phyloP scores from a whole-genome alignment of 1,140 invertebrate species.

The Lutraria rhynchaena region DNA sequence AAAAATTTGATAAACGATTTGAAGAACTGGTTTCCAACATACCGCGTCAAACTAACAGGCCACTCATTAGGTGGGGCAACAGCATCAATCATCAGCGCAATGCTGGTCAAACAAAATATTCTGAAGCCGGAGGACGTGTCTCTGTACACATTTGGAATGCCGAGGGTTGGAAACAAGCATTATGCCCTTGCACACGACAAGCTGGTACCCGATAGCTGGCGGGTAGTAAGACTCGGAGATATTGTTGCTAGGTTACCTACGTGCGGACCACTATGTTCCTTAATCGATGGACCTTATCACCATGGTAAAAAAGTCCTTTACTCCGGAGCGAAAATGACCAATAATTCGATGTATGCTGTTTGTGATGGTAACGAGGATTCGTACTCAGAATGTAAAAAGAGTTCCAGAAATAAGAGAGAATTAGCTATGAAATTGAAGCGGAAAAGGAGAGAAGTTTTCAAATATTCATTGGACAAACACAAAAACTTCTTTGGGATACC shows the following conservation, averaged over 20 bases:
- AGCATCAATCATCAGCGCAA: conserved; percentile 47
- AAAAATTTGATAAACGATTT: conserved; percentile 20
- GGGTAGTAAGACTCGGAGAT: conserved; percentile 35
- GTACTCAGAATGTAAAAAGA: conserved; percentile 14
- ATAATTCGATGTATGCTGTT: conserved; percentile 17
- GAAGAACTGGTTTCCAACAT: conserved; percentile 19
- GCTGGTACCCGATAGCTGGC: conserved; percentile 52
- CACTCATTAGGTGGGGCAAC: conserved; percentile 49
- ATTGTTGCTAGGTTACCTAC: conserved; percentile 45
- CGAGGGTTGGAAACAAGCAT: conserved; percentile 34
- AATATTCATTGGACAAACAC: conserved; percentile 1
- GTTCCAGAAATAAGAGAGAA: background rate
- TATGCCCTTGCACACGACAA: conserved; percentile 30
- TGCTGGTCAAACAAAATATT: conserved; percentile 38
- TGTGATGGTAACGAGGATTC: conserved; percentile 36
- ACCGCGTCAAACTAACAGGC: conserved; percentile 42
- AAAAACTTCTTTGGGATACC: conserved; percentile 44
- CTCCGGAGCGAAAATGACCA: conserved; percentile 15
- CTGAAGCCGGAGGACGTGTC: conserved; percentile 12
- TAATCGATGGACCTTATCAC: conserved; percentile 47
- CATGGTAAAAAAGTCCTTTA: conserved; percentile 37
- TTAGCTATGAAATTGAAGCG: too few relatives aligned
- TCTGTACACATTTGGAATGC: conserved; percentile 56
- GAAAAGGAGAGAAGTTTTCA: background rate
- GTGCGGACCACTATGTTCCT: conserved; percentile 19